These are phyloP conservation scores for Cheilosia pagana DNA, from an alignment of 2,888 invertebrate species.

Conservation along the genomic window DNA sequence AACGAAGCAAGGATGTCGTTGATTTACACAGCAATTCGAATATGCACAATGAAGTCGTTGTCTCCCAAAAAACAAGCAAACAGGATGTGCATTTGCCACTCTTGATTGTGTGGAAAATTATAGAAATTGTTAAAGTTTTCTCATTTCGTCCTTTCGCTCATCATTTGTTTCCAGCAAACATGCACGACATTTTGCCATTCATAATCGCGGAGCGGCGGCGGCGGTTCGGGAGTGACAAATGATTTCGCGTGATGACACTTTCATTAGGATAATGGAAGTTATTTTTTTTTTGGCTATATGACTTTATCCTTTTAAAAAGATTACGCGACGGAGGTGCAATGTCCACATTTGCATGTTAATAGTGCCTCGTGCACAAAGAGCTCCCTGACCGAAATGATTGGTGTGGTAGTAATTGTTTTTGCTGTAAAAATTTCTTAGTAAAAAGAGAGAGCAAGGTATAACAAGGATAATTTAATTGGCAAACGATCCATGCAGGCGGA, in stretches of 20 bases:
- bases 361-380: constrained; percentile 8
- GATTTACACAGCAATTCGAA: constrained; percentile 44
- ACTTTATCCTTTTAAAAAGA: constrained; percentile 24
- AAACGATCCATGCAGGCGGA: constrained; percentile 21
- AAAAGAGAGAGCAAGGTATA: constrained; percentile 4
- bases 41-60: constrained; percentile 29
- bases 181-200: constrained; percentile 45
- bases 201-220: constrained; percentile 30
- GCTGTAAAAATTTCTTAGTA: neutral
- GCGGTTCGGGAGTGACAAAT: constrained; percentile 65
- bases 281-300: constrained; percentile 21
- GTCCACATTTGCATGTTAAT: constrained; percentile 37
- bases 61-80: constrained; percentile 10
- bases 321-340: neutral
- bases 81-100: constrained; percentile 47
- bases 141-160: constrained; percentile 43
- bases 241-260: constrained; percentile 56
- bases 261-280: constrained; percentile 68
- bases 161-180: constrained; percentile 65
- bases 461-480: constrained; percentile 57
- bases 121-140: constrained; percentile 62
- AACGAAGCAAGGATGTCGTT: constrained; percentile 42
- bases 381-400: constrained; percentile 26
- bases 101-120: constrained; percentile 66
- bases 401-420: constrained; percentile 13